Evolutionary conservation across 2,113 vertebrate genomes (phyloP).

Genomic region (Rousettus leschenaultii): DNA sequence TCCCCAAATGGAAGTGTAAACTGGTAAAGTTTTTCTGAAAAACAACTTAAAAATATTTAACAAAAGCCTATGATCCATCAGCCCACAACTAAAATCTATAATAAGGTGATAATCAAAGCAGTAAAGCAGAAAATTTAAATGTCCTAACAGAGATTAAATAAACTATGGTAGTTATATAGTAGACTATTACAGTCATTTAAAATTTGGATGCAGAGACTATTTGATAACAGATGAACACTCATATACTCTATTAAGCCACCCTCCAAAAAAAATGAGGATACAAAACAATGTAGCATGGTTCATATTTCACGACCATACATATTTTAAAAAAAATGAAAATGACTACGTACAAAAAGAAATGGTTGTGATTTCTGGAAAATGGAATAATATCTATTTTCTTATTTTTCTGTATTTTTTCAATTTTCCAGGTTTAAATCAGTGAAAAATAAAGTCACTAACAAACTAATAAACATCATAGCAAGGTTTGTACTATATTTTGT

Average conservation of each 20-base stretch:
- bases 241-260: not conserved
- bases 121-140: not conserved
- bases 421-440: not conserved
- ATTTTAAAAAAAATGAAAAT: not conserved
- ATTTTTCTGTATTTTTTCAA: not conserved
- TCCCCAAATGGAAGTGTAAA: not conserved
- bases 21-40: not conserved
- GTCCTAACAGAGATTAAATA: not conserved
- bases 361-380: not conserved
- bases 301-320: not conserved
- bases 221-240: not conserved
- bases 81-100: not conserved
- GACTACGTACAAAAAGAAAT: not conserved
- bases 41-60: not conserved
- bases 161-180: not conserved
- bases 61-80: not conserved
- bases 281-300: not conserved
- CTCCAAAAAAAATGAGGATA: not conserved
- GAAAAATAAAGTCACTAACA: not conserved
- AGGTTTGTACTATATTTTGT: not conserved
- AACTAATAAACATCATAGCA: not conserved
- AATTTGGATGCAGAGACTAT: not conserved
- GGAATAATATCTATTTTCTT: not conserved
- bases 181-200: not conserved
- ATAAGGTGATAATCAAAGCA: not conserved